Conservation (phyloP, 2,113 vertebrate species). For the Cavia porcellus region DNA sequence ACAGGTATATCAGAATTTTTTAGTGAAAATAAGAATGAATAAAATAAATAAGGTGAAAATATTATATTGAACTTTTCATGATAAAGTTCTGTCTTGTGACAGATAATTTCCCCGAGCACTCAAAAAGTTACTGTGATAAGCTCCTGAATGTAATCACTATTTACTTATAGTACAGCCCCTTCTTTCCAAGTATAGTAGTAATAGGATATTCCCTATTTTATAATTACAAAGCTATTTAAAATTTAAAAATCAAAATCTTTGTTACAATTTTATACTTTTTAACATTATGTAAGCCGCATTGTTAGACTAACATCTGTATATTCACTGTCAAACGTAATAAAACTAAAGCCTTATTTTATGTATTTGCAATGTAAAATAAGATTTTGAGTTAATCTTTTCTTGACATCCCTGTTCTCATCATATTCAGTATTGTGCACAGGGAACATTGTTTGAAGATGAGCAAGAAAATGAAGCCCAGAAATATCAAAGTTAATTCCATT, state of each 20-base stretch:
- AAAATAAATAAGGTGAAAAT: background rate
- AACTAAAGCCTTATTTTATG: background rate
- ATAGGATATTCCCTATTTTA: background rate
- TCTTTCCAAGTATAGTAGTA: background rate
- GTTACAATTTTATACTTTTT: constrained; percentile 31
- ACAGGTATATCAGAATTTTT: background rate
- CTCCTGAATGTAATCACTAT: background rate
- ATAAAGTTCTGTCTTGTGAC: background rate
- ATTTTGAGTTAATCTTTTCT: background rate
- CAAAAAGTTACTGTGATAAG: background rate
- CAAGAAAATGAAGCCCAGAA: constrained; percentile 64
- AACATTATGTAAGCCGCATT: background rate
- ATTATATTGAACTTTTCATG: background rate
- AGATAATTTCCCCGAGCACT: constrained; percentile 25
- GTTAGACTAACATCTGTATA: background rate
- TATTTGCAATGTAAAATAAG: background rate
- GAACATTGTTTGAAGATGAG: constrained; percentile 29
- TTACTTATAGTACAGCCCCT: background rate
- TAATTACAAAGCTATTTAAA: background rate
- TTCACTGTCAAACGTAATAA: background rate
- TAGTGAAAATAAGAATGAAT: background rate
- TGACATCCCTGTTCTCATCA: background rate
- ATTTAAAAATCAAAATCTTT: background rate
- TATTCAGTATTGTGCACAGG: background rate
- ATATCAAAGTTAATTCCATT: constrained; percentile 70